These are phyloP conservation scores for Papilio machaon DNA, from an alignment of 1,140 invertebrate genomes.

Conservation along the genomic window DNA sequence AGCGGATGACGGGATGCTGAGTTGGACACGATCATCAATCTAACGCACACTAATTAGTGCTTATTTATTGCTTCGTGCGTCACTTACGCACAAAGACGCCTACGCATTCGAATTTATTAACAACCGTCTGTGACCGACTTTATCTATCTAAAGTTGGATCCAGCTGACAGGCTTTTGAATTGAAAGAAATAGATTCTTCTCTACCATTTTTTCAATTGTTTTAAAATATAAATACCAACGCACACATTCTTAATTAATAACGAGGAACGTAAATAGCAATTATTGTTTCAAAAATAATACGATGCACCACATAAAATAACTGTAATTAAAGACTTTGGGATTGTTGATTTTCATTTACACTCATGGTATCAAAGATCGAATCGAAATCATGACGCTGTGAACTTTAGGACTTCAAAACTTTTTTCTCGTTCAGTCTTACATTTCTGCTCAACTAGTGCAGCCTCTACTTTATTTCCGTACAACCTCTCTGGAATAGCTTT, in stretches of 20 bases:
- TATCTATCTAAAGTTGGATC: background rate
- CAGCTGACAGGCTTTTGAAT: background rate
- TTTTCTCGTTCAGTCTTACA: no score
- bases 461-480: no score
- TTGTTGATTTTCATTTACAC: no score
- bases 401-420: no score
- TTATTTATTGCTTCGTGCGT: slow-evolving; percentile 2
- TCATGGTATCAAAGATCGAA: no score
- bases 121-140: background rate
- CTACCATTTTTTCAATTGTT: background rate
- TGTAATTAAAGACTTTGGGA: no score
- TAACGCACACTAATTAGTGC: slow-evolving; percentile 20
- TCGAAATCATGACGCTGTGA: no score
- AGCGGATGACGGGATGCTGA: background rate
- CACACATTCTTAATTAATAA: background rate
- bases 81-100: slow-evolving; percentile 26
- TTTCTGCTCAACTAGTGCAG: no score
- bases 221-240: background rate
- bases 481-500: no score
- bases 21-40: background rate
- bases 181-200: background rate
- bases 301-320: no score
- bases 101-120: slow-evolving; percentile 15
- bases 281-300: no score
- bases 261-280: no score